Percentiles rank a stretch among this genome's conserved stretches.
Evolutionary conservation across 2,888 invertebrate species (phyloP).

Genomic region (Megalurothrips usitatus): DNA sequence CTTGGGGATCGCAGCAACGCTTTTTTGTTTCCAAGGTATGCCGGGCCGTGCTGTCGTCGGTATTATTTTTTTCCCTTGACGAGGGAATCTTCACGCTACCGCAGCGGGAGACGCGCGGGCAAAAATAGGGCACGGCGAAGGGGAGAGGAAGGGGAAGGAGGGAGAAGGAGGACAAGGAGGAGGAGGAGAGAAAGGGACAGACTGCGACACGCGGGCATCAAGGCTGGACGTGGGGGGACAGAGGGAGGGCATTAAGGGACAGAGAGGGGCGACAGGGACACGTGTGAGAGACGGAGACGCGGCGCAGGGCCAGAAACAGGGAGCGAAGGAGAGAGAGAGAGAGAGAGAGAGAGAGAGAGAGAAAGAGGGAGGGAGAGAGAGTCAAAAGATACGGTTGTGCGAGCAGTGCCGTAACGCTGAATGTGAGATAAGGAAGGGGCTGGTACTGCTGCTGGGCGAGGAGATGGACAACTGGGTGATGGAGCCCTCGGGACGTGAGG

Average conservation of each 20-base stretch:
- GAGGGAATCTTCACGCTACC: too few species aligned
- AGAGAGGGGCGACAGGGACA: background rate
- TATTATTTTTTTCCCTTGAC: too few species aligned
- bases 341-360: background rate
- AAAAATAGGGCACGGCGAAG: too few species aligned
- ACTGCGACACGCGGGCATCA: background rate
- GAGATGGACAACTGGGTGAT: conserved; percentile 26
- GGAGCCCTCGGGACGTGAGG: conserved; percentile 17
- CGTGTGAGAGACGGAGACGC: background rate
- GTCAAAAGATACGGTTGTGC: background rate
- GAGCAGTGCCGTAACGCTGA: background rate
- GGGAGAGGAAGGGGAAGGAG: too few species aligned
- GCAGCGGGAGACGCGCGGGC: too few species aligned
- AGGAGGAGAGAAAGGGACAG: background rate
- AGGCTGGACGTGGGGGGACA: conserved; percentile 6
- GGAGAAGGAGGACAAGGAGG: too few species aligned
- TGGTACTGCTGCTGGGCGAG: background rate
- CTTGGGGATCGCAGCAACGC: too few species aligned
- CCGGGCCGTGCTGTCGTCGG: too few species aligned
- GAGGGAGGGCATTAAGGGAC: background rate
- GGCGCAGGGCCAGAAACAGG: background rate
- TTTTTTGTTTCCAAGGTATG: too few species aligned
- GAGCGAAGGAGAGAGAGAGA: background rate
- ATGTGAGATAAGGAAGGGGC: background rate
- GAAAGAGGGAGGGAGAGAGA: background rate